Evolutionary conservation across 2,113 vertebrate genomes (phyloP).

Genomic region (Tachysurus vachellii): DNA sequence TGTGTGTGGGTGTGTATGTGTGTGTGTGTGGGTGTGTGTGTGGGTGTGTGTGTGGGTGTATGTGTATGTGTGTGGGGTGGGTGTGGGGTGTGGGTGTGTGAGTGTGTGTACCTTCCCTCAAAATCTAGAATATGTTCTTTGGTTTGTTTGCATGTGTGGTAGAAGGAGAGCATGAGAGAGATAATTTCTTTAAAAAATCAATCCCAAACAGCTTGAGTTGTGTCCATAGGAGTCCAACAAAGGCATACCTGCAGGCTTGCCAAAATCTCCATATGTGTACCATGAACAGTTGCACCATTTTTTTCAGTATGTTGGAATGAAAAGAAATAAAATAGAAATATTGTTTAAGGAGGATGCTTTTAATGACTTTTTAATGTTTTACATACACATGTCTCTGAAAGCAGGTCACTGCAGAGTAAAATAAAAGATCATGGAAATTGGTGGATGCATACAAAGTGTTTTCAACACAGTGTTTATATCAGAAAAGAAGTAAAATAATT

Average conservation of each 20-base stretch:
- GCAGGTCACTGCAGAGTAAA: neutral
- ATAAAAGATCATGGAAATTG: neutral
- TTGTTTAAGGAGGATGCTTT: neutral
- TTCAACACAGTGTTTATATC: no score
- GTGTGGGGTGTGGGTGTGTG: neutral
- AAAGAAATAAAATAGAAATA: neutral
- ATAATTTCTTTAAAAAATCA: slow-evolving; percentile 56
- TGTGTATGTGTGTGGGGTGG: no score
- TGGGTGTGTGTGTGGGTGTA: neutral
- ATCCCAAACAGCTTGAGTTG: slow-evolving; percentile 67
- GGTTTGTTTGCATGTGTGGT: neutral
- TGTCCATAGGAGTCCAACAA: slow-evolving; percentile 65
- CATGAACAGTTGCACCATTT: slow-evolving; percentile 27
- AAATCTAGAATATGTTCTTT: no score
- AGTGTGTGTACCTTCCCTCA: no score
- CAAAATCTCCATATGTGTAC: slow-evolving; percentile 73
- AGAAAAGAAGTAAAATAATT: no score
- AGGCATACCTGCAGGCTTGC: slow-evolving; percentile 53
- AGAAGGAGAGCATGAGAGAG: neutral
- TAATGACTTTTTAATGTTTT: neutral
- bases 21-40: no score
- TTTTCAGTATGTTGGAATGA: slow-evolving; percentile 56
- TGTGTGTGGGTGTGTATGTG: neutral
- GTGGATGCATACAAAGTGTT: neutral
- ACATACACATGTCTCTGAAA: slow-evolving; percentile 4